Conservation (phyloP, 2,113 vertebrate genomes). For the Hucho hucho region DNA sequence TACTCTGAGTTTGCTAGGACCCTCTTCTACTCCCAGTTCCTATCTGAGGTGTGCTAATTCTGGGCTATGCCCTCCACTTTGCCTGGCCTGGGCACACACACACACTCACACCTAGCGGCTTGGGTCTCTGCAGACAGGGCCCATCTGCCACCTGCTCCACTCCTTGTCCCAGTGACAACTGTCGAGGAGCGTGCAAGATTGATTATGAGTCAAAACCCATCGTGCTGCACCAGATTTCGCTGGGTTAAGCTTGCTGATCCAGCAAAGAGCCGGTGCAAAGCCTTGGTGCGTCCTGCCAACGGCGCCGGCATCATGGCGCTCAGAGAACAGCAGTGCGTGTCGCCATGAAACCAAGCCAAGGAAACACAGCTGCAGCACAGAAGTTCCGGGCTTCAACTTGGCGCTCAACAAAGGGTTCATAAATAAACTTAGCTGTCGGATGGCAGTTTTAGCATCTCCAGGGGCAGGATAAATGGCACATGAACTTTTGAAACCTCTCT, state of each 20-base stretch:
- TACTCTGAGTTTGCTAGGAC: not conserved
- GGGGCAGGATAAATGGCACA: slow-evolving; percentile 43
- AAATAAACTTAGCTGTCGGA: slow-evolving; percentile 58
- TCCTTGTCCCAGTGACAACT: slow-evolving; percentile 87
- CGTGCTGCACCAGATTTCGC: slow-evolving; percentile 90
- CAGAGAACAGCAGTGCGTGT: slow-evolving; percentile 88
- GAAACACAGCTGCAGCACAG: slow-evolving; percentile 81
- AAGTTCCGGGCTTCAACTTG: slow-evolving; percentile 79
- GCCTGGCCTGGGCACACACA: not conserved
- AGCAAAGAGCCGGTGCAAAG: slow-evolving; percentile 88
- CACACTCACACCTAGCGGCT: slow-evolving; percentile 5
- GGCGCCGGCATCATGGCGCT: slow-evolving; percentile 84
- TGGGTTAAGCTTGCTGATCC: slow-evolving; percentile 97
- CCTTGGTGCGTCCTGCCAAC: slow-evolving; percentile 83
- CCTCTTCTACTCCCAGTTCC: not conserved
- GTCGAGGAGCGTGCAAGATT: slow-evolving; percentile 92
- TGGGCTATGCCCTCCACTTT: not conserved
- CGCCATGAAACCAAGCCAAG: slow-evolving; percentile 84
- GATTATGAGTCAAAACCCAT: slow-evolving; percentile 95
- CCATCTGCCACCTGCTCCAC: slow-evolving; percentile 93
- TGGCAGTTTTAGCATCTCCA: slow-evolving; percentile 40
- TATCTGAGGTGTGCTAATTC: not conserved
- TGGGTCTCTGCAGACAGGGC: slow-evolving; percentile 77
- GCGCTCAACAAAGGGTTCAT: slow-evolving; percentile 56
- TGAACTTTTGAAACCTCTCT: slow-evolving; percentile 28